phyloP scores from a whole-genome alignment of 2,888 invertebrate genomes.

The Drosophila longiperda region DNA sequence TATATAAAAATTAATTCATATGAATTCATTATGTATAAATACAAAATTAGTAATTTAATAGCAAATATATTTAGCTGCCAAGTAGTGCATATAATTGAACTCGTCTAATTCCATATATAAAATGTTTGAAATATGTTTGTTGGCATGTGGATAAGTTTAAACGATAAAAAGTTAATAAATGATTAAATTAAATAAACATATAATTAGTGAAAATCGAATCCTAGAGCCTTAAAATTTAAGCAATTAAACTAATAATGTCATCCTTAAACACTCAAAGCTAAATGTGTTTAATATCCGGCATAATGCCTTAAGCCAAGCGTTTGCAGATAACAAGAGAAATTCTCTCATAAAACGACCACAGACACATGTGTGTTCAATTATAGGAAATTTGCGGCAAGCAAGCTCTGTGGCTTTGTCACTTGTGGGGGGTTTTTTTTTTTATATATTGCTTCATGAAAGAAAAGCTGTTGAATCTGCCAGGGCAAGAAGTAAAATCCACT shows the following conservation, averaged over 20 bases:
- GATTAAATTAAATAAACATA: background rate
- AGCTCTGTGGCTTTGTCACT: constrained; percentile 9
- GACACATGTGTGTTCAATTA: constrained; percentile 7
- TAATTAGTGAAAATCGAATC: background rate
- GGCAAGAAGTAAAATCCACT: constrained; percentile 2
- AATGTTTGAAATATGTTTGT: background rate
- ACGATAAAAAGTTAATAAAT: background rate
- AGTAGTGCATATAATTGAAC: too few species aligned
- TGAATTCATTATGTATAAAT: background rate
- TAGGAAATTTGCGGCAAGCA: constrained; percentile 1
- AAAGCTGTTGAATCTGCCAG: constrained; percentile 18
- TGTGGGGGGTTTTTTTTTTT: constrained; percentile 4
- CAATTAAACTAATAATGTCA: background rate
- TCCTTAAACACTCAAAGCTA: background rate
- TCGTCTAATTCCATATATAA: background rate
- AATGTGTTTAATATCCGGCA: constrained; percentile 47
- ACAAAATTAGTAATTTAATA: background rate
- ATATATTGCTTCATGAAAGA: background rate
- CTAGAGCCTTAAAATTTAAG: background rate
- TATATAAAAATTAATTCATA: background rate
- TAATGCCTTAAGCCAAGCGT: constrained; percentile 3
- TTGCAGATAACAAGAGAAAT: constrained; percentile 8
- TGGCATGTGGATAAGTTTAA: background rate
- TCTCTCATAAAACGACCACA: background rate
- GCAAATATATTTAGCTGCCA: background rate